These are phyloP conservation scores for human (Homo sapiens) DNA, from an alignment of 2,113 vertebrate species.

Conservation along the genomic window DNA sequence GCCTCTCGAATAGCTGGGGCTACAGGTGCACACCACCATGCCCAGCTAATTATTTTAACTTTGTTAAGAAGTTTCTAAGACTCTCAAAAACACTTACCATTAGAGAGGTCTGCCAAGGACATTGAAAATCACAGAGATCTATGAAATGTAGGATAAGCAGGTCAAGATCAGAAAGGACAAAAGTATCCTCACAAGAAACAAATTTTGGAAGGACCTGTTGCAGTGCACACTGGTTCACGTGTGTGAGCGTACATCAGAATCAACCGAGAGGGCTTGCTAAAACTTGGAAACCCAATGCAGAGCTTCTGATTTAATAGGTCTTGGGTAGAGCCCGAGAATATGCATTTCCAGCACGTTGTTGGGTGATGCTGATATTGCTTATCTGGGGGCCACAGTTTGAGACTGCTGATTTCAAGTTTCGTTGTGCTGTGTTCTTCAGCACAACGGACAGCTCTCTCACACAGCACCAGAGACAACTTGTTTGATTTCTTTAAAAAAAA, in stretches of 20 bases:
- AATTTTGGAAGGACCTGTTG: neutral
- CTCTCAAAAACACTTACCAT: no score
- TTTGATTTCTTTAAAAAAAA: neutral
- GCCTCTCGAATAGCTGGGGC: no score
- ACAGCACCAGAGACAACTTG: neutral
- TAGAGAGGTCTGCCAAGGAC: no score
- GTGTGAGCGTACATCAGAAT: neutral
- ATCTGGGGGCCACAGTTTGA: neutral
- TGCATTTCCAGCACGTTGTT: neutral
- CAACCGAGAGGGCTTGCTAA: neutral
- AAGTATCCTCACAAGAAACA: neutral
- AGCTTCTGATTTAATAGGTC: neutral
- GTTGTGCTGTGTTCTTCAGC: neutral
- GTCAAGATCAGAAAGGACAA: neutral
- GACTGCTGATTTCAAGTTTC: neutral
- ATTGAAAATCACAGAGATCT: neutral
- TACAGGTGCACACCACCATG: no score
- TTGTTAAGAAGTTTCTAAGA: no score
- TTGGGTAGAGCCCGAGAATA: neutral
- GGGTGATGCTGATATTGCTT: neutral
- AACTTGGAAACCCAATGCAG: neutral
- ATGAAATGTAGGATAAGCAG: neutral
- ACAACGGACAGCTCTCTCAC: neutral
- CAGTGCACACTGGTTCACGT: neutral
- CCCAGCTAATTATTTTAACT: no score